phyloP scores from a whole-genome alignment of 1,140 invertebrate species.

The Belonocnema kinseyi region DNA sequence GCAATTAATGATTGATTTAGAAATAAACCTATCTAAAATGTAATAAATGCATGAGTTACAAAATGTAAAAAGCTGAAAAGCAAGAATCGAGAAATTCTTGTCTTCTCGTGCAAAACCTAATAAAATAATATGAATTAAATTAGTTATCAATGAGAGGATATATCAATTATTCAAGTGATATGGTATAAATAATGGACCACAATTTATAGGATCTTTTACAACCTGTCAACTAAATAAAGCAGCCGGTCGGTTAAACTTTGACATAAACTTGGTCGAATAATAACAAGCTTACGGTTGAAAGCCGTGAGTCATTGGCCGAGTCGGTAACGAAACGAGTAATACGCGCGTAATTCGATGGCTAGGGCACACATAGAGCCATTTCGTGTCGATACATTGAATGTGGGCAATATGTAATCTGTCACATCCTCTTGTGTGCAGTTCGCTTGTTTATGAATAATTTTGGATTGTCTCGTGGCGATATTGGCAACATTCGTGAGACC shows the following conservation, averaged over 20 bases:
- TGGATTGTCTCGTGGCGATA: slow-evolving; percentile 4
- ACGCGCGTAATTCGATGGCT: background rate
- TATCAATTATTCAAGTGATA: too few species aligned
- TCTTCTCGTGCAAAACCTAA: too few species aligned
- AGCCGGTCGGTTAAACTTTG: background rate
- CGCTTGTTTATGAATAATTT: slow-evolving; percentile 27
- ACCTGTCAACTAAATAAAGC: too few species aligned
- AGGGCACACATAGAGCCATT: background rate
- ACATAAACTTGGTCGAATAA: slow-evolving; percentile 7
- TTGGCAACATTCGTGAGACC: slow-evolving; percentile 24
- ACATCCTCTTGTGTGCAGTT: background rate
- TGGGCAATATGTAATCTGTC: slow-evolving; percentile 29
- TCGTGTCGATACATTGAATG: background rate
- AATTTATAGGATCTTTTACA: too few species aligned
- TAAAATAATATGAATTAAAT: too few species aligned
- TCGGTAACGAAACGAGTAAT: slow-evolving; percentile 18
- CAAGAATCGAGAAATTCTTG: too few species aligned
- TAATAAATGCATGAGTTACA: too few species aligned
- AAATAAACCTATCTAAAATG: too few species aligned
- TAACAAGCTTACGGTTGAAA: slow-evolving; percentile 6
- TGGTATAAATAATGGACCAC: too few species aligned
- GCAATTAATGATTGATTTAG: too few species aligned
- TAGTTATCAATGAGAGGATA: too few species aligned
- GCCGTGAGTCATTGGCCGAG: slow-evolving; percentile 8
- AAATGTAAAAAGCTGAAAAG: too few species aligned